These are phyloP conservation scores for Fragum whitleyi DNA, from an alignment of 2,888 invertebrate species.

Conservation along the genomic window DNA sequence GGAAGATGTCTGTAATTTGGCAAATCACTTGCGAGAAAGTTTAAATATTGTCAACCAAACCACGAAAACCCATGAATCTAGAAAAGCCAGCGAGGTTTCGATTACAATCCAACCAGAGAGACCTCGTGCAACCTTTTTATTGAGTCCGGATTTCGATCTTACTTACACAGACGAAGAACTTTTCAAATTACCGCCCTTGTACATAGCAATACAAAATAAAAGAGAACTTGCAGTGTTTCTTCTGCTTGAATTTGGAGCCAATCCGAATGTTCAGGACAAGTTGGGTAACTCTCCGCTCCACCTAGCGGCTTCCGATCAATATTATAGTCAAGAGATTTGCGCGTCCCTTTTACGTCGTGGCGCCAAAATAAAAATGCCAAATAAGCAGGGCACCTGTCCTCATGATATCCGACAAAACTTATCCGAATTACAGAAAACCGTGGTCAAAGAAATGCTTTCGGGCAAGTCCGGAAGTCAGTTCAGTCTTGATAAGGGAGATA, in stretches of 20 bases:
- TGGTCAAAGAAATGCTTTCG: conserved; percentile 85
- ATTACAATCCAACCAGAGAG: background rate
- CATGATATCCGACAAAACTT: conserved; percentile 87
- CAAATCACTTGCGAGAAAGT: conserved; percentile 21
- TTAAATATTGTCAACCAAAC: conserved; percentile 28
- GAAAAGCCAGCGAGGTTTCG: conserved; percentile 19
- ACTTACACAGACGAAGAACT: conserved; percentile 87
- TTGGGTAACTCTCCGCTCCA: conserved; percentile 88
- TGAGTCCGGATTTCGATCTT: conserved; percentile 57
- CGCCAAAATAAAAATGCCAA: conserved; percentile 85
- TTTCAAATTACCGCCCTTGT: conserved; percentile 87
- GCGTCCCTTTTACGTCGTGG: conserved; percentile 87
- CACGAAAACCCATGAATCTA: conserved; percentile 2
- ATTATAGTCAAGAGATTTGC: conserved; percentile 87
- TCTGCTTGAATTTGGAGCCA: conserved; percentile 87
- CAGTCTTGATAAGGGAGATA: conserved; percentile 56
- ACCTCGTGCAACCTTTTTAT: conserved; percentile 46
- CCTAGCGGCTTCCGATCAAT: conserved; percentile 87
- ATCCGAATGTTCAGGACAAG: conserved; percentile 86
- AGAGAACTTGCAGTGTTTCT: conserved; percentile 87
- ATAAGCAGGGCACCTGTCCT: conserved; percentile 86
- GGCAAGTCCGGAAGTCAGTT: conserved; percentile 57
- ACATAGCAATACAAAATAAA: conserved; percentile 87
- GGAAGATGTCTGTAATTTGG: conserved; percentile 33
- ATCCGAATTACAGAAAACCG: conserved; percentile 86